Evolutionary conservation across 2,113 vertebrate species (phyloP), one percentile per base, ranked within the genome.

Genomic region (Saguinus midas): DNA sequence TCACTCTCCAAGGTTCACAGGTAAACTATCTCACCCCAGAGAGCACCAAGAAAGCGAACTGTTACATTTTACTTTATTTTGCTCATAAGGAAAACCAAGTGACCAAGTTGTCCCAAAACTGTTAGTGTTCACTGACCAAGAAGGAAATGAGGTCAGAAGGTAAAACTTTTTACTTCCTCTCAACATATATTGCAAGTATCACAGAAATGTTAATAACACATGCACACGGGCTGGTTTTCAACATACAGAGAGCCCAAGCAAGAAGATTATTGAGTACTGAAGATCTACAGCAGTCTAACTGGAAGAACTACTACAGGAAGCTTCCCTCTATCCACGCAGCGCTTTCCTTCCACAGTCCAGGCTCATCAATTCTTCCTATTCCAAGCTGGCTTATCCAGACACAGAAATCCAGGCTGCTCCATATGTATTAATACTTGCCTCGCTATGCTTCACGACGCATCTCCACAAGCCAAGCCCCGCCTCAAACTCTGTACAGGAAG

Each of bases 401-500:
- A 17, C 37, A 82, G 27, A 76, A 97, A 94, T 43, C 73, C 52
- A 68, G 66, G 57, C n/a, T 76, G 52, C 20, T 55, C 57, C 73
- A 64, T 50, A 79, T 23, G 11, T 0, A 14, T 64, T 32, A 58
- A 58, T 58, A 50, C 23, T 52, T 20, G n/a, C 57, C 43, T 58
- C 29, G 17, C 57, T 64, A 68, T 70, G 79, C 57, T 88, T 91
- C 80, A 68, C 0, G 4, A 8, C 21, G 21, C n/a, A 66, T 18
- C 27, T 50, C 13, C 68, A 64, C 8, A 83, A 70, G 75, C 25
- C 70, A 68, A 12, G n/a, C 14, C 29, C 32, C 27, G 0, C 13
- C n/a, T 99, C 95, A 99, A 61, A 99, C 97, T 97, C 99, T 98
- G 90, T 99, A 99, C 58, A 99, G 96, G 96, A 99, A 99, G 93